Conservation (phyloP, 2,113 vertebrate species). For the Pterocles burchelli region DNA sequence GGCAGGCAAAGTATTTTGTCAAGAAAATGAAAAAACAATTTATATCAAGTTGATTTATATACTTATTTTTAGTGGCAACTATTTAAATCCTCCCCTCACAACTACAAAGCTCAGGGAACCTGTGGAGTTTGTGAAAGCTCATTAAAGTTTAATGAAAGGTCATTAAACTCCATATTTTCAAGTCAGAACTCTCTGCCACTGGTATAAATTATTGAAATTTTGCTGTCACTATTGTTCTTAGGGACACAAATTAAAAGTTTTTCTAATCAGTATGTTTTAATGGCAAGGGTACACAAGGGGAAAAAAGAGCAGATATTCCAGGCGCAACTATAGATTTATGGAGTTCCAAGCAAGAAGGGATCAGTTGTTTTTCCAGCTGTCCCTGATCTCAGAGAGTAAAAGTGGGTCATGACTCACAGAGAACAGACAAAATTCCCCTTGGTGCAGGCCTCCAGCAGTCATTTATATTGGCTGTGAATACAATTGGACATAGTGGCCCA, state of each 20-base stretch:
- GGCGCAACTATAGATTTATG: neutral
- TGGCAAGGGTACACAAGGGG: neutral
- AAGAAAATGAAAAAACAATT: neutral
- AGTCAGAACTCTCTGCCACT: neutral
- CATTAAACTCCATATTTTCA: neutral
- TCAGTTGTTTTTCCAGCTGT: slow-evolving; percentile 35
- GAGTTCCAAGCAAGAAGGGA: neutral
- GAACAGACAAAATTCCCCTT: slow-evolving; percentile 31
- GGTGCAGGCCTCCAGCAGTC: neutral
- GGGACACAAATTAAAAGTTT: neutral
- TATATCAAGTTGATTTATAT: neutral
- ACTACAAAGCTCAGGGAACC: neutral
- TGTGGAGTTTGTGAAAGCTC: neutral
- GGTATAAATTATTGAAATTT: neutral
- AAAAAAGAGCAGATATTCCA: neutral
- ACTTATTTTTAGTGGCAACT: neutral
- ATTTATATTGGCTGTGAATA: neutral
- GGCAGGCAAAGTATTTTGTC: neutral
- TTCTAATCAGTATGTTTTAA: neutral
- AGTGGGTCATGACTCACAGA: slow-evolving; percentile 20
- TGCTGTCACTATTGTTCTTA: neutral
- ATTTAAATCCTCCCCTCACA: neutral
- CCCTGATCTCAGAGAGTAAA: slow-evolving; percentile 25
- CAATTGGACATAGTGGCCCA: neutral
- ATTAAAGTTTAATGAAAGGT: neutral